These are phyloP conservation scores for Ranitomeya variabilis DNA, from an alignment of 2,113 vertebrate genomes.

Conservation along the genomic window DNA sequence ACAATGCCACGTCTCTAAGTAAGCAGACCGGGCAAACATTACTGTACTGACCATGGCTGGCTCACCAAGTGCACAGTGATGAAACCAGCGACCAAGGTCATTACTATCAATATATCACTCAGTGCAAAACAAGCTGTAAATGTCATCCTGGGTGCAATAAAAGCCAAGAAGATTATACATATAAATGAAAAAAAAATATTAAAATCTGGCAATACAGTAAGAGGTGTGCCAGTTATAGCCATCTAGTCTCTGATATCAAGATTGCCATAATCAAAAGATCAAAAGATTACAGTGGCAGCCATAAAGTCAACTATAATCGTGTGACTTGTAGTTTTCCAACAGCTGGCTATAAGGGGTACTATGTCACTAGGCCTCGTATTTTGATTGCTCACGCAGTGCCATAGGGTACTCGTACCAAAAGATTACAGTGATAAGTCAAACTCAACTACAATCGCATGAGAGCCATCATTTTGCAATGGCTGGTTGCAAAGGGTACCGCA, in stretches of 20 bases:
- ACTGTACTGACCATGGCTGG: not conserved
- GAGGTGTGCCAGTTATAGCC: not conserved
- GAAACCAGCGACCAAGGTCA: conserved; percentile 13
- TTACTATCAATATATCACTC: conserved; percentile 3
- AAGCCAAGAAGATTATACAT: not conserved
- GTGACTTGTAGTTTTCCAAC: too few relatives aligned
- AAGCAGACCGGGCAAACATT: not conserved
- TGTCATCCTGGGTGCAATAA: not conserved
- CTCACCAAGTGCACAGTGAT: not conserved
- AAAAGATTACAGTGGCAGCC: not conserved
- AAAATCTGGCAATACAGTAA: not conserved
- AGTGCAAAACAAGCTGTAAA: not conserved
- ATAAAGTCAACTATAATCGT: not conserved
- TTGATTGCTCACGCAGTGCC: too few relatives aligned
- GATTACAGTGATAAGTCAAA: too few relatives aligned
- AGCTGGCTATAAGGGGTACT: too few relatives aligned
- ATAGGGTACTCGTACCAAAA: too few relatives aligned
- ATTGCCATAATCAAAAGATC: not conserved
- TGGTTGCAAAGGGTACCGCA: too few relatives aligned
- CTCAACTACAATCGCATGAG: too few relatives aligned
- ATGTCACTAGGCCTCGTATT: too few relatives aligned
- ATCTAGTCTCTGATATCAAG: not conserved
- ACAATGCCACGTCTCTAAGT: not conserved
- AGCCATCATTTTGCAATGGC: too few relatives aligned
- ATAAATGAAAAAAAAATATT: not conserved